Percentiles rank a stretch among this genome's conserved stretches.
Conservation (phyloP, 2,113 vertebrate species). For the Spea multiplicata region DNA sequence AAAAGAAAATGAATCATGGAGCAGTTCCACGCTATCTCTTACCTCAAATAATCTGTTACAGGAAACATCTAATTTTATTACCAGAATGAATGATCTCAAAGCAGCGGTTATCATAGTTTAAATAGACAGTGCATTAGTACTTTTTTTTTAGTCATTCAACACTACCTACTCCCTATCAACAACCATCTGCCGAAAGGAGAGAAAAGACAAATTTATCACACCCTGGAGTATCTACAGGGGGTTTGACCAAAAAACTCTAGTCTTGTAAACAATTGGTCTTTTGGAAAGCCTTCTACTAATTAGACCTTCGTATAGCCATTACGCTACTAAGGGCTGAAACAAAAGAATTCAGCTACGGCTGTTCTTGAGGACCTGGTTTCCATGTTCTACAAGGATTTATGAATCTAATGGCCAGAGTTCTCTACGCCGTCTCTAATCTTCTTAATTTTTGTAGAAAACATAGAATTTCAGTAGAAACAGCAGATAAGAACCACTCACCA, state of each 20-base stretch:
- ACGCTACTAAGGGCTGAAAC: too few relatives aligned
- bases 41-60: constrained; percentile 30
- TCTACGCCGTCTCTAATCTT: too few relatives aligned
- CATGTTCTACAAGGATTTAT: too few relatives aligned
- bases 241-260: constrained; percentile 69
- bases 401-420: too few relatives aligned
- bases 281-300: constrained; percentile 55
- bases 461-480: too few relatives aligned
- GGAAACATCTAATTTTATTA: constrained; percentile 68
- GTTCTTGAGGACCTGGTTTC: too few relatives aligned
- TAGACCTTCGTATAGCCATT: constrained; percentile 41
- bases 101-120: constrained; percentile 79
- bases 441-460: too few relatives aligned
- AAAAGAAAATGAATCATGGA: constrained; percentile 13
- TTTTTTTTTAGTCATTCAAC: constrained; percentile 86
- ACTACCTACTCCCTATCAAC: constrained; percentile 85
- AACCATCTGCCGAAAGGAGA: constrained; percentile 69
- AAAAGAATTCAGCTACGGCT: too few relatives aligned
- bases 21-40: constrained; percentile 16
- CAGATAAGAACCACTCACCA: too few relatives aligned
- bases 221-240: constrained; percentile 73
- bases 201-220: constrained; percentile 75
- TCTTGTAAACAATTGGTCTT: constrained; percentile 73
- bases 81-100: constrained; percentile 73
- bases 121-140: constrained; percentile 79